Base-by-base conservation (phyloP, 2,888 invertebrate species). In the Pyrocoelia pectoralis region DNA sequence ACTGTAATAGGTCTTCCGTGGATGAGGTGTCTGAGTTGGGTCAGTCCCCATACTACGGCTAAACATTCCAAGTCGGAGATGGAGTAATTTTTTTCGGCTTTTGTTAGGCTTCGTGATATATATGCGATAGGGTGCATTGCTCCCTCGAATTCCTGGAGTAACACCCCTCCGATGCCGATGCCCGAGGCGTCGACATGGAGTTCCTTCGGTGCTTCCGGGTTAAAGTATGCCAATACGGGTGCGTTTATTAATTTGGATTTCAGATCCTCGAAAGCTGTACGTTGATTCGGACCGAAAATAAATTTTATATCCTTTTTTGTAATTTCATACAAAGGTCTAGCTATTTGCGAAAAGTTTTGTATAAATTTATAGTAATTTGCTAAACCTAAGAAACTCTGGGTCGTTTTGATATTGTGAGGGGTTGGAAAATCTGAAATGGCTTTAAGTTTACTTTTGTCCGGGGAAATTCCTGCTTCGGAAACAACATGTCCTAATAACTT, bases 361-460 rank as follows among this genome's bases (percentile, higher is more conserved):
- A 76, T 72, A 53, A 73, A 76, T 59, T 69, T 69, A 65, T 75
- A 74, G 56, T 74, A 75, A 58, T 72, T 74, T 6, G 38, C 5
- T 10, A 61, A 10, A 4, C 65, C 65, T 28, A 65, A 24, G 46
- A 66, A 66, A 38, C 58, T 49, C 43, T 58, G 57, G 12, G 53
- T 9, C n/a, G 49, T 40, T 50, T 57, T 53, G 0, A 62, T 17
- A n/a, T 13, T 55, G 1, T 49, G 43, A 2, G 65, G 65, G 6
- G 14, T 28, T 43, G 61, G 61, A 38, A 61, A 61, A n/a, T 61
- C 38, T 14, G 10, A n/a, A 14, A 66, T 55, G 14, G 62, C 57
- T 0, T 29, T 14, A 15, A 66, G 9, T 40, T 62, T 62, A 10
- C 48, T 28, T 29, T n/a, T 13, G 14, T 66, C 66, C 2, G 62